Percentiles rank a stretch among this genome's conserved stretches.
phyloP scores from a whole-genome alignment of 1,140 invertebrate genomes.

The Drosophila nasuta region DNA sequence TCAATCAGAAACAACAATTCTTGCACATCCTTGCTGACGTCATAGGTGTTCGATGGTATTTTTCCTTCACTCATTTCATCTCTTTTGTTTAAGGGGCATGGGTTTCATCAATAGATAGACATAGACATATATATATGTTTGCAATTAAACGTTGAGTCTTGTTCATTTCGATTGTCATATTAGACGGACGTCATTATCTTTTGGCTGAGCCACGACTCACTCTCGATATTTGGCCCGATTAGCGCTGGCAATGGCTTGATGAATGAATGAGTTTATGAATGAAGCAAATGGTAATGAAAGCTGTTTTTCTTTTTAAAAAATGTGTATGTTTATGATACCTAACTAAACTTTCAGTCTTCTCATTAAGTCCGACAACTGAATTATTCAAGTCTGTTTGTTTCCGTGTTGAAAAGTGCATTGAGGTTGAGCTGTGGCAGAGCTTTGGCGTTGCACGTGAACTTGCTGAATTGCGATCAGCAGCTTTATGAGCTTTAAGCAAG shows the following conservation, averaged over 20 bases:
- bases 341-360: not conserved
- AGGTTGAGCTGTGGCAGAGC: not conserved
- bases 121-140: not conserved
- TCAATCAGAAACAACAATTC: conserved; percentile 59
- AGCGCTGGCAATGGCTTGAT: conserved; percentile 48
- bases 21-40: conserved; percentile 46
- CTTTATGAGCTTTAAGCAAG: too few species aligned
- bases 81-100: too few species aligned
- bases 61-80: too few species aligned
- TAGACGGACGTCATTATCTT: conserved; percentile 13
- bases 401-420: too few species aligned
- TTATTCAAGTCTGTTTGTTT: not conserved
- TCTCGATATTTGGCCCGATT: conserved; percentile 20
- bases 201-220: conserved; percentile 19
- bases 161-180: conserved; percentile 40
- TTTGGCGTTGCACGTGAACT: too few species aligned
- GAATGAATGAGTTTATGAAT: conserved; percentile 19
- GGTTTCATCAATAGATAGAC: conserved; percentile 4
- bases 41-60: conserved; percentile 13
- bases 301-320: conserved; percentile 20
- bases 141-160: conserved; percentile 48
- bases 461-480: too few species aligned
- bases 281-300: conserved; percentile 26
- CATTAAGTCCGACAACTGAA: not conserved
- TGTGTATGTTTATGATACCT: conserved; percentile 1